Base-by-base conservation (phyloP, 2,113 vertebrate species). In the Oreochromis aureus region DNA sequence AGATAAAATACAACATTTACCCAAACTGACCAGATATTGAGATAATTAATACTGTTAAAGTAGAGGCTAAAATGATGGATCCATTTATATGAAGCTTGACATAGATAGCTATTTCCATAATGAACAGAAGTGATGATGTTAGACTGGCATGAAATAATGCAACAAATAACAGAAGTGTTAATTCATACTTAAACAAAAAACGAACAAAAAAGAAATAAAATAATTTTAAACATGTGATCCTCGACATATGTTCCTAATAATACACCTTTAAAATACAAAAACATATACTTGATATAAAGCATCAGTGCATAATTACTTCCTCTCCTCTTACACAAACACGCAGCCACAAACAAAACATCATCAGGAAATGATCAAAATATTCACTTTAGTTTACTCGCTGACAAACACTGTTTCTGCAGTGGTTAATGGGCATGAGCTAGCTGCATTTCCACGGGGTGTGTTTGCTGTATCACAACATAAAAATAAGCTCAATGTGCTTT, bases 281-380 rank as follows among this genome's bases (percentile, higher is more conserved):
- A 91, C 82, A 53, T 83, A 92, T 86, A 93, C 87, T 89, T 91
- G 91, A 92, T 95, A 94, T 89, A 95, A 95, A 93, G 92, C 89
- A 92, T 96, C 96, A 97, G 96, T 97, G 97, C 96, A 96, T 96
- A 93, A 90, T 95, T 85, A 90, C 78, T 92, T 92, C 66, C 71
- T 88, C 71, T 94, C 89, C 85, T 82, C 88, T 93, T 10, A 86
- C 58, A 92, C 61, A 80, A 87, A 66, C 89, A 86, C 88, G 12
- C 5, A 83, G 69, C 86, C 88, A 92, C 82, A 90, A 83, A 82
- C 27, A 69, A 93, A 90, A 92, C 32, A 91, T 83, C 27, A 84
- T 85, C 86, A 90, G 82, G 86, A 82, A 90, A 89, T 69, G 6
- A 82, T 81, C 27, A 78, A 78, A 51, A 78, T 78, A 13, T 51